Conservation (phyloP, 1,140 invertebrate genomes). For the Drosophila eugracilis region DNA sequence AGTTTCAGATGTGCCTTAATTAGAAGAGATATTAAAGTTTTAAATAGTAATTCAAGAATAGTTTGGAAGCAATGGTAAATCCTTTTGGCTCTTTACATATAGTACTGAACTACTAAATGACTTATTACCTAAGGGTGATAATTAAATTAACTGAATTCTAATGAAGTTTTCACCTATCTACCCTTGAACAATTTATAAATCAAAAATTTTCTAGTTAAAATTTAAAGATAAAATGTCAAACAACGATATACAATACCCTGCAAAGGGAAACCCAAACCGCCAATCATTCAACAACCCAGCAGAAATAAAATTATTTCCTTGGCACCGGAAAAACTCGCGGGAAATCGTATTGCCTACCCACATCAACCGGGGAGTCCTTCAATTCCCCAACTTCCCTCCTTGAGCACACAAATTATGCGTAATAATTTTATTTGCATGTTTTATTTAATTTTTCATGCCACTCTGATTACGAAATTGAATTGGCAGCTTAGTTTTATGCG, state of each 20-base stretch:
- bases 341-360: constrained; percentile 20
- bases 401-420: constrained; percentile 77
- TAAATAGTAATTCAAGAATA: not conserved
- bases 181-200: not conserved
- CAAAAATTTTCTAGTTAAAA: not conserved
- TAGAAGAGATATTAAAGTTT: not conserved
- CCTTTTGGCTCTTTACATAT: no score
- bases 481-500: constrained; percentile 79
- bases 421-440: constrained; percentile 83
- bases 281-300: constrained; percentile 8
- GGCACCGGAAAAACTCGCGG: constrained; percentile 14
- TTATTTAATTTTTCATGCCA: constrained; percentile 83
- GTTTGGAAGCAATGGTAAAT: not conserved
- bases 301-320: constrained; percentile 16
- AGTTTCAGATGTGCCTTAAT: not conserved
- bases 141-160: not conserved
- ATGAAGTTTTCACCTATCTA: no score
- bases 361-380: constrained; percentile 7
- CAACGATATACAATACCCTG: not conserved
- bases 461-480: constrained; percentile 83
- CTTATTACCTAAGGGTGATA: no score
- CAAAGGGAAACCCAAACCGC: not conserved
- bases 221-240: constrained; percentile 12
- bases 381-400: constrained; percentile 7
- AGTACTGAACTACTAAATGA: not conserved